These are phyloP conservation scores for Lasiurus borealis DNA, from an alignment of 2,113 vertebrate genomes.

Conservation along the genomic window DNA sequence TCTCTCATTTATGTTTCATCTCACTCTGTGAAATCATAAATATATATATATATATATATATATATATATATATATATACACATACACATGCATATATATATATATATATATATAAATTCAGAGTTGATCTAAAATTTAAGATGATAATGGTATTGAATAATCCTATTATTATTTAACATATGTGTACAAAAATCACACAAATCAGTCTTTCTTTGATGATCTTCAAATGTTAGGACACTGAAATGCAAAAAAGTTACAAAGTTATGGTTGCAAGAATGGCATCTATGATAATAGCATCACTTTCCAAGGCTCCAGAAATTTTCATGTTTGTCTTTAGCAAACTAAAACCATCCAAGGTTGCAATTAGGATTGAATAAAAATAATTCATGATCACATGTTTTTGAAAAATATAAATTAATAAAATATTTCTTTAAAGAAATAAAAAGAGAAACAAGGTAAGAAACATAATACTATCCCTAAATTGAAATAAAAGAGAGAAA, in stretches of 20 bases:
- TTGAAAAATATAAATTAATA: conserved; percentile 39
- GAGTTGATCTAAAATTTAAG: background rate
- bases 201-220: background rate
- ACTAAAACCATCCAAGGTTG: background rate
- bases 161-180: conserved; percentile 1
- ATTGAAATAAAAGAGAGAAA: conserved; percentile 4
- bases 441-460: background rate
- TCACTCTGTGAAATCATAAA: too few species aligned
- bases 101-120: background rate
- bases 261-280: background rate
- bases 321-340: background rate
- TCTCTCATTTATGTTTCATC: too few species aligned
- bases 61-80: too few species aligned
- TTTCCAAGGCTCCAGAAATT: background rate
- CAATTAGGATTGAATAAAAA: background rate
- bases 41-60: too few species aligned
- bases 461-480: background rate
- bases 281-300: background rate
- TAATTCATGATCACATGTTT: conserved; percentile 1
- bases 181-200: background rate
- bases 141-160: background rate
- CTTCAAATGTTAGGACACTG: background rate
- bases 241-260: background rate
- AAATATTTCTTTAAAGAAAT: background rate
- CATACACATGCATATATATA: too few species aligned